Conservation (phyloP, 1,140 invertebrate genomes). For the Drosophila albomicans region DNA sequence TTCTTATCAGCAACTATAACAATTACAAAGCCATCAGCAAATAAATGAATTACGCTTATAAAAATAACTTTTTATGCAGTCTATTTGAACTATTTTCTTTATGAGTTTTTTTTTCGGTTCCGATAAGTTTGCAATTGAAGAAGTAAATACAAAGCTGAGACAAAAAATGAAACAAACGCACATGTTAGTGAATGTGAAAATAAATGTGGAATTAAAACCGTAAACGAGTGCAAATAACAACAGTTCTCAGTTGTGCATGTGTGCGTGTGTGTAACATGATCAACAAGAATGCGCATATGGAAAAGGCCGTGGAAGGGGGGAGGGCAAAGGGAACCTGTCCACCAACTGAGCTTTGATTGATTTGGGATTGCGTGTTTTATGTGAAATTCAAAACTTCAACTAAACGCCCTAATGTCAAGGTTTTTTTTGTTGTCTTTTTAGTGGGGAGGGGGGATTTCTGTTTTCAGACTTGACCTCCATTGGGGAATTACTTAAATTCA, state of each 20-base stretch:
- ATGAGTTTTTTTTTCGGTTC: conserved; percentile 12
- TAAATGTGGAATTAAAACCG: conserved; percentile 2
- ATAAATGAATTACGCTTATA: conserved; percentile 26
- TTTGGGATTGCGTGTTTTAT: conserved; percentile 32
- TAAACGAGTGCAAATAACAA: conserved; percentile 18
- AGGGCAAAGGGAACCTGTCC: background rate
- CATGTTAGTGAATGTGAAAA: conserved; percentile 13
- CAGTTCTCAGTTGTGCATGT: background rate
- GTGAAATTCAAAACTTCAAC: conserved; percentile 31
- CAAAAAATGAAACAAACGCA: conserved; percentile 1
- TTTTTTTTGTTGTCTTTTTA: conserved; percentile 1
- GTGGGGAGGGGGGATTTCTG: conserved; percentile 6
- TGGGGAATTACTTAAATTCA: conserved; percentile 20
- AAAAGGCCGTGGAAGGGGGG: background rate
- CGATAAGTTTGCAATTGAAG: conserved; percentile 15
- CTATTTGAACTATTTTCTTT: conserved; percentile 13
- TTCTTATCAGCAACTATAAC: conserved; percentile 52
- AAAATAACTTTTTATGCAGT: conserved; percentile 27
- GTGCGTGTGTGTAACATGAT: conserved; percentile 28
- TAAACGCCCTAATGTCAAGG: conserved; percentile 70
- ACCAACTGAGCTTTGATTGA: conserved; percentile 54
- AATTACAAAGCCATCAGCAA: conserved; percentile 18
- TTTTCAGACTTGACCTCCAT: conserved; percentile 64
- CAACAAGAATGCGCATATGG: conserved; percentile 11
- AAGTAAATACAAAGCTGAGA: conserved; percentile 1